phyloP scores from a whole-genome alignment of 2,113 vertebrate species.

The Emberiza fucata region DNA sequence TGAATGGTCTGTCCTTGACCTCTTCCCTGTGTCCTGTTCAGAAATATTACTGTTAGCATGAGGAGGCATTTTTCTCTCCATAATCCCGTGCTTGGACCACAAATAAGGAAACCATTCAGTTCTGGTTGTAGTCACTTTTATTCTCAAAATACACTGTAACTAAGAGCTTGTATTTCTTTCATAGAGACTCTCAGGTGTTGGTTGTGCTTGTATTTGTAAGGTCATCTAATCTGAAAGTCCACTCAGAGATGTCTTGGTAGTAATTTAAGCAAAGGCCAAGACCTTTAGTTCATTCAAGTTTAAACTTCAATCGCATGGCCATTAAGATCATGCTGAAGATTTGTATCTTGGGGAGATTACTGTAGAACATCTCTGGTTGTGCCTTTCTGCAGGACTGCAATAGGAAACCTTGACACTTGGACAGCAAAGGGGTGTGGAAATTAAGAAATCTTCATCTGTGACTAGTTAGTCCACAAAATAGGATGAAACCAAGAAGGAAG shows the following conservation, averaged over 20 bases:
- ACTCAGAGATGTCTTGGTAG: neutral
- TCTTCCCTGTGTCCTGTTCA: neutral
- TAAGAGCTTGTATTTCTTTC: neutral
- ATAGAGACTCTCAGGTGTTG: neutral
- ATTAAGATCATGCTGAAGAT: neutral
- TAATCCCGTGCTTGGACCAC: neutral
- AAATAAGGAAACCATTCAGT: neutral
- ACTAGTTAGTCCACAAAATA: neutral
- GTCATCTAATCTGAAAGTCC: neutral
- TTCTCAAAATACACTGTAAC: neutral
- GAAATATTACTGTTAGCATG: neutral
- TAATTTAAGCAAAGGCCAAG: neutral
- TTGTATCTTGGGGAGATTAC: neutral
- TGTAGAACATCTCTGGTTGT: neutral
- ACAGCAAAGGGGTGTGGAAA: neutral
- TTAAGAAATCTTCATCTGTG: neutral
- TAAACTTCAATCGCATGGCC: neutral
- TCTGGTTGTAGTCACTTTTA: neutral
- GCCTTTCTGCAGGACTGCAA: neutral
- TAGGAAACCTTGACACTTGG: neutral
- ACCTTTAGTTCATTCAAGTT: neutral
- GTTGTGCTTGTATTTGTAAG: neutral
- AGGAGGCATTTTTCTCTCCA: neutral
- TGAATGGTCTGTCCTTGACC: rapidly evolving
- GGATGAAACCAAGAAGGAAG: neutral